Base-by-base conservation (phyloP, 2,113 vertebrate species). In the Trichomycterus rosablanca region DNA sequence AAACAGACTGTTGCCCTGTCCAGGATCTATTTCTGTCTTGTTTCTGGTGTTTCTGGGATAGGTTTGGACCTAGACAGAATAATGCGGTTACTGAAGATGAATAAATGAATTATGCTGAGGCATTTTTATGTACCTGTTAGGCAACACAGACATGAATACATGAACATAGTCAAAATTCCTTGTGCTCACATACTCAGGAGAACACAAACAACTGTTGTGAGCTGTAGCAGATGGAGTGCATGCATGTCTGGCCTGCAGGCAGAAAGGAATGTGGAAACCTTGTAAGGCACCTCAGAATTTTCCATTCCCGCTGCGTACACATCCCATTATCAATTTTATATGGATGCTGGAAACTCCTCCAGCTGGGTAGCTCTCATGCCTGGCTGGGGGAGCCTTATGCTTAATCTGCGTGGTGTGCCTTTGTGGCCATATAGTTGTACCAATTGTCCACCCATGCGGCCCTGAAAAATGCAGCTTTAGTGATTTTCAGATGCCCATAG, bases 281-380 rank as follows among this genome's bases (percentile, higher is more conserved):
- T 78, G 68, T 84, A 86, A 88, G 77, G 80, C 78, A 81, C 83
- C 82, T 80, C 76, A 64, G 80, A 84, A 81, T 86, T 65, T 87
- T 88, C 86, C 85, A 76, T 79, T 86, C 86, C 85, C 64, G 83
- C 84, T 83, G 85, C 55, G 85, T 67, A 77, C 76, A 80, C 78
- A 76, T 84, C 83, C 83, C 83, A 84, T 88, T 88, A 87, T 87
- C 83, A 84, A 76, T 81, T 87, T 87, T 86, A 87, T 86, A 84
- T 74, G 80, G 83, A 83, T 78, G 52, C 67, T 78, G 78, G 75
- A 86, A 84, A 84, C 84, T 86, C 86, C 78, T 82, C 59, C 65
- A 59, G 61, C 24, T 30, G 10, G 46, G 49, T 20, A 66, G 69
- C 64, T 24, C 14, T 22, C n/a, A n/a, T n/a, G n/a, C n/a, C n/a